Evolutionary conservation across 2,888 invertebrate species (phyloP).

Genomic region (Nomada lathburiana): DNA sequence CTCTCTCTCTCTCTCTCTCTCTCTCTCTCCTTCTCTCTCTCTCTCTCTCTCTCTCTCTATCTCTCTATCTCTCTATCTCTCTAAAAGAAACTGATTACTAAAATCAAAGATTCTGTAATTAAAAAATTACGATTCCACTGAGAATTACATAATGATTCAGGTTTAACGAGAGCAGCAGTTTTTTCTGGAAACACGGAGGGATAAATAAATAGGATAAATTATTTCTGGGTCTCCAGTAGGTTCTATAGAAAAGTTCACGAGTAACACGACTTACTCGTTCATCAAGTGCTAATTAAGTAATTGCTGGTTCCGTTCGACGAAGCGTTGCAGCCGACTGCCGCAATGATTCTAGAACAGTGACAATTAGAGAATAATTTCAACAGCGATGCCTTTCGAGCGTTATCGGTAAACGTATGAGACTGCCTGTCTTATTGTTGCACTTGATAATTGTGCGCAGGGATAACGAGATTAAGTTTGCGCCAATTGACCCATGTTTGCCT

Average conservation of each 20-base stretch:
- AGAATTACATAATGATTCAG: too few relatives aligned
- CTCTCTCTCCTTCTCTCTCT: too few relatives aligned
- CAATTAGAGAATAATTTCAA: slow-evolving; percentile 44
- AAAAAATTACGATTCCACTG: too few relatives aligned
- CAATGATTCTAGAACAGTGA: slow-evolving; percentile 59
- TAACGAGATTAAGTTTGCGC: slow-evolving; percentile 20
- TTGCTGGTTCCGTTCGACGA: slow-evolving; percentile 45
- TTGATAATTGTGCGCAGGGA: background rate
- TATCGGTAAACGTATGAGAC: slow-evolving; percentile 13
- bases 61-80: too few relatives aligned
- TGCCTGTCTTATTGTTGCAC: slow-evolving; percentile 9
- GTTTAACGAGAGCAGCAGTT: too few relatives aligned
- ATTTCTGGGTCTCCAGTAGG: slow-evolving; percentile 14
- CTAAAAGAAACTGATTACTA: too few relatives aligned
- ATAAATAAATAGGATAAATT: background rate
- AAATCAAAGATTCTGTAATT: too few relatives aligned
- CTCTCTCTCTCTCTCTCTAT: too few relatives aligned
- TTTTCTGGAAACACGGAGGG: too few relatives aligned
- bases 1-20: too few relatives aligned
- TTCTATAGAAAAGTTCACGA: slow-evolving; percentile 33
- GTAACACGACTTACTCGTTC: slow-evolving; percentile 52
- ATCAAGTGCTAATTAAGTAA: slow-evolving; percentile 60
- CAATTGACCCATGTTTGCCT: slow-evolving; percentile 14
- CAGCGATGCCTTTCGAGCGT: slow-evolving; percentile 7
- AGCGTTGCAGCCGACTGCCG: slow-evolving; percentile 35